Evolutionary conservation across 1,140 invertebrate species (phyloP), one percentile per base, ranked within the genome.

Genomic region (Cyphomyrmex costatus): DNA sequence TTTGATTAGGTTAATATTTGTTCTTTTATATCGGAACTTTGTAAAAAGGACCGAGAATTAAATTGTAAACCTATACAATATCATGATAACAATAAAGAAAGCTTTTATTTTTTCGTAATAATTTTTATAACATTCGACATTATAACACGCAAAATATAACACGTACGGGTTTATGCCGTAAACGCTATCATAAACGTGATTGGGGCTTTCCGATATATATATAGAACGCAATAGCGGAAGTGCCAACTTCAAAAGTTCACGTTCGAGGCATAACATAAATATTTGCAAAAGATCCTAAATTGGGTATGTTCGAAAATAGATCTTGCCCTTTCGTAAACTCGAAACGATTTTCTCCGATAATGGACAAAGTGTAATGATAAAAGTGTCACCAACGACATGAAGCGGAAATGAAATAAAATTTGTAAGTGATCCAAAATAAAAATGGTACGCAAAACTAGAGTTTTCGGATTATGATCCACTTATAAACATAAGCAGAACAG

Each of bases 261-360:
- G 42, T 78, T 33, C 21, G 21, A 46, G 21, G 33, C 36, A 21
- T 77, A 46, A 63, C 42, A 63, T 46, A 78, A 78, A 49, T 51
- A 65, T 49, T 78, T 46, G 24, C n/a, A 36, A 46, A 77, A 63
- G 24, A 65, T 78, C 42, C 53, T 63, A 46, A 78, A 78, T 56
- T 56, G 19, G n/a, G 10, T 56, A 74, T 24, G 2, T 36, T 27
- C 16, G 36, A 65, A 78, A 49, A 65, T 51, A 30, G n/a, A 3
- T 78, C 3, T 19, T 65, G 14, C 24, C 21, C 7, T 30, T 6
- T 63, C 36, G 21, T 78, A 78, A 63, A 78, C 14, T 10, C 36
- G 16, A 46, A 70, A 51, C 71, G 12, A 74, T 58, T 33, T 33
- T 36, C 19, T 33, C 27, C 30, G 30, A 16, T 36, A 74, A 14